These are phyloP conservation scores for Spinus olivaceus DNA, from an alignment of 2,797 vertebrate species.

Conservation along the genomic window DNA sequence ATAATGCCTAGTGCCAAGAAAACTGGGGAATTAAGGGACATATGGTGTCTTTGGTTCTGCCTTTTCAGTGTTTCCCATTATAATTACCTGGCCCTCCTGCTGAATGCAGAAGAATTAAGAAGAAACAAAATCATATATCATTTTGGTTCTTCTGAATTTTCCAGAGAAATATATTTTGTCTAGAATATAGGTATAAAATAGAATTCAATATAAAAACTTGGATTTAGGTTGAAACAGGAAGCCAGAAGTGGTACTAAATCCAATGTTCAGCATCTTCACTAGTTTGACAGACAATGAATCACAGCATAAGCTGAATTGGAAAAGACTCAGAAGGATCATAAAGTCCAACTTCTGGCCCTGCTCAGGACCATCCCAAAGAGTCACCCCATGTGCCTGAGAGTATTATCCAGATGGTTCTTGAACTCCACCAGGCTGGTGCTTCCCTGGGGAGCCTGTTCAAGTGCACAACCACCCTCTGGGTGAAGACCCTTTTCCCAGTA, in stretches of 20 bases:
- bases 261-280: neutral
- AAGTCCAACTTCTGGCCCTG: neutral
- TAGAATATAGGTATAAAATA: neutral
- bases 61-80: neutral
- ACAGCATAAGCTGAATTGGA: neutral
- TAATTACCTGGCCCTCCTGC: neutral
- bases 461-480: rapidly evolving
- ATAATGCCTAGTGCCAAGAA: neutral
- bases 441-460: neutral
- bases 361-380: neutral
- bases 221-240: neutral
- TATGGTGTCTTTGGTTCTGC: neutral
- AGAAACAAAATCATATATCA: neutral
- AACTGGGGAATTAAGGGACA: neutral
- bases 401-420: neutral
- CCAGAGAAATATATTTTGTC: neutral
- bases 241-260: neutral
- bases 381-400: neutral
- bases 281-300: neutral
- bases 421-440: neutral
- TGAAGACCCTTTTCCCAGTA: neutral
- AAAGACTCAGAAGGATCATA: neutral
- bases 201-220: neutral
- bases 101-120: neutral
- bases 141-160: neutral